A percentile compares a stretch with the other conserved stretches of the same genome.
Evolutionary conservation across 2,113 vertebrate species (phyloP).

Genomic region (Gavialis gangeticus): DNA sequence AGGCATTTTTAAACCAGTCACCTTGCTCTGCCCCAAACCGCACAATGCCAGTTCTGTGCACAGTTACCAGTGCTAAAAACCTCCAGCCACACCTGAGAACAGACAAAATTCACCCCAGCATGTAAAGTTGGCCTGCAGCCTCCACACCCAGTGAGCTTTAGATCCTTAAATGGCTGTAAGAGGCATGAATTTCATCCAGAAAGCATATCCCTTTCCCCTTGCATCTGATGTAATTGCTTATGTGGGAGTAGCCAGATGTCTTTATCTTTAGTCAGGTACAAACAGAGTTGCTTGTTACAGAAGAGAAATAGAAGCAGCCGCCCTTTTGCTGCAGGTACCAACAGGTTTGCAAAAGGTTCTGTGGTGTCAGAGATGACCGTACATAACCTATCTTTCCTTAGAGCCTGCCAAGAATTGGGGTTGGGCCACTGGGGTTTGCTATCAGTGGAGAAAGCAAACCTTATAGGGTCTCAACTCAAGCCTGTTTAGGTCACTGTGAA

Average conservation of each 20-base stretch:
- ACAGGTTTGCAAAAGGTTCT: constrained; percentile 1
- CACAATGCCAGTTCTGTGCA: background rate
- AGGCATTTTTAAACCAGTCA: rapidly evolving
- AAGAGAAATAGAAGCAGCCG: background rate
- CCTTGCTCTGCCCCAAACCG: background rate
- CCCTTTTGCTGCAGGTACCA: constrained; percentile 9
- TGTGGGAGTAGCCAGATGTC: constrained; percentile 41
- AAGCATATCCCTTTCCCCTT: background rate
- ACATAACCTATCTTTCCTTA: background rate
- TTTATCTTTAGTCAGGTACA: constrained; percentile 63
- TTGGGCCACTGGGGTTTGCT: background rate
- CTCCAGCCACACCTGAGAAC: background rate
- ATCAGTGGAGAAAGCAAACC: background rate
- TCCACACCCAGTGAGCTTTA: background rate
- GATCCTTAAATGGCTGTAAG: background rate
- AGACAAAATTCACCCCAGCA: rapidly evolving
- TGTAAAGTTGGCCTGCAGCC: background rate
- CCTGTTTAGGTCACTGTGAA: rapidly evolving
- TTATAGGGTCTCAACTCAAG: rapidly evolving
- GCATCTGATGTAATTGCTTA: background rate
- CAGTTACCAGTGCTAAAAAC: rapidly evolving
- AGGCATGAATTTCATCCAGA: background rate
- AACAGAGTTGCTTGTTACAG: background rate
- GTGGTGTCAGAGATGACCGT: background rate
- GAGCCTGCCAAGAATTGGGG: background rate